Evolutionary conservation across 1,140 invertebrate species (phyloP).

Genomic region (Ruditapes philippinarum): DNA sequence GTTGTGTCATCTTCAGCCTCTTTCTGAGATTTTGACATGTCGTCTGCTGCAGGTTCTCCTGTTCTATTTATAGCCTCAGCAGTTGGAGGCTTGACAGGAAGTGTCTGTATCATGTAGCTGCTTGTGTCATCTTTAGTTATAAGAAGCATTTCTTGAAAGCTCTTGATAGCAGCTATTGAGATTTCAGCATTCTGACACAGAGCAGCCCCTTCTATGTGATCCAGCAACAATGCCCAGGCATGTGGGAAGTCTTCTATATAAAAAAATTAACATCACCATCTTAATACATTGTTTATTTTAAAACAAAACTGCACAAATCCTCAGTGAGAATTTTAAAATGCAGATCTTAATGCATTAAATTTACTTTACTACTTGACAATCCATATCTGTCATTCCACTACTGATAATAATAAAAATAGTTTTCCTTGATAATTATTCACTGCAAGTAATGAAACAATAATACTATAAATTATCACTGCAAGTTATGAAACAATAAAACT

Average conservation of each 20-base stretch:
- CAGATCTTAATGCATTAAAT: too few relatives aligned
- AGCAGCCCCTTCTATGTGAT: slow-evolving; percentile 97
- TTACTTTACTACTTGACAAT: too few relatives aligned
- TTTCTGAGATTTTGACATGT: slow-evolving; percentile 54
- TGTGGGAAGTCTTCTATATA: slow-evolving; percentile 93
- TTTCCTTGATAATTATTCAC: too few relatives aligned
- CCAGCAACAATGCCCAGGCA: slow-evolving; percentile 96
- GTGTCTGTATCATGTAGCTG: slow-evolving; percentile 49
- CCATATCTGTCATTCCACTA: too few relatives aligned
- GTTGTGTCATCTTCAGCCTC: slow-evolving; percentile 53
- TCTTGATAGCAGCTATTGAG: slow-evolving; percentile 97
- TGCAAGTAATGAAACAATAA: too few relatives aligned
- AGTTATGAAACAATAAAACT: too few relatives aligned
- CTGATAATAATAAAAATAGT: too few relatives aligned
- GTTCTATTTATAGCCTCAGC: slow-evolving; percentile 80
- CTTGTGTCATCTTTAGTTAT: slow-evolving; percentile 74
- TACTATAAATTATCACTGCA: too few relatives aligned
- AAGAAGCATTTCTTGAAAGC: slow-evolving; percentile 95
- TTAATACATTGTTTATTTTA: too few relatives aligned
- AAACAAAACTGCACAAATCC: too few relatives aligned
- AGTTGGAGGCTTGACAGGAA: slow-evolving; percentile 75
- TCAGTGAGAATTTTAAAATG: too few relatives aligned
- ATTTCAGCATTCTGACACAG: slow-evolving; percentile 97
- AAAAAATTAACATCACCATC: not conserved
- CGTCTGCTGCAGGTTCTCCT: slow-evolving; percentile 64